phyloP scores from a whole-genome alignment of 2,113 vertebrate species.

The Channa maculata region DNA sequence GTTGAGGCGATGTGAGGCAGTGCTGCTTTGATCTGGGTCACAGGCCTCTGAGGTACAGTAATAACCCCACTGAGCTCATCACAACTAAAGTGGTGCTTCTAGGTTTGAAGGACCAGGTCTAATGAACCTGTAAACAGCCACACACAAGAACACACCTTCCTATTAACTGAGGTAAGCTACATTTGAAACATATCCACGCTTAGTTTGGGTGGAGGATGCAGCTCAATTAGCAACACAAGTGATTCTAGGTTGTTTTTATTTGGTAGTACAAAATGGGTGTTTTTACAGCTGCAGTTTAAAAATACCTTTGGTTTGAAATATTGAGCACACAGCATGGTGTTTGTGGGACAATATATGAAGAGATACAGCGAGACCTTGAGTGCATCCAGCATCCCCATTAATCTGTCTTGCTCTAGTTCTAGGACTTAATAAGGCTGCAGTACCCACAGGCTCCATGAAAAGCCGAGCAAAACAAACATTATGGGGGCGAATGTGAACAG shows the following conservation, averaged over 20 bases:
- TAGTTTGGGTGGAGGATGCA: slow-evolving; percentile 38
- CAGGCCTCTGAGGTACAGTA: slow-evolving; percentile 72
- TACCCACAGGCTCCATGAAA: slow-evolving; percentile 24
- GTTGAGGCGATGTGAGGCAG: slow-evolving; percentile 55
- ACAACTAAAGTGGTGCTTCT: slow-evolving; percentile 74
- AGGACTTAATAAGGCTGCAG: slow-evolving; percentile 58
- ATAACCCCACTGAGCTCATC: slow-evolving; percentile 79
- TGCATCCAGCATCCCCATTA: slow-evolving; percentile 56
- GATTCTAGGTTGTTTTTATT: slow-evolving; percentile 51
- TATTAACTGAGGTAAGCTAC: slow-evolving; percentile 27
- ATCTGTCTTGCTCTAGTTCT: slow-evolving; percentile 67
- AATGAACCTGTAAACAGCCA: slow-evolving; percentile 71
- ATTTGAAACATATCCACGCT: slow-evolving; percentile 35
- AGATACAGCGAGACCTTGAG: slow-evolving; percentile 35
- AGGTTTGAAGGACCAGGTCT: slow-evolving; percentile 55
- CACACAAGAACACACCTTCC: slow-evolving; percentile 46
- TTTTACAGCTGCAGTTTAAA: slow-evolving; percentile 56
- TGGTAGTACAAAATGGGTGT: slow-evolving; percentile 21
- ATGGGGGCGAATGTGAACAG: not conserved
- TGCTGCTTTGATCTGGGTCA: slow-evolving; percentile 80
- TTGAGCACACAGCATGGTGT: slow-evolving; percentile 39
- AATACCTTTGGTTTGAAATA: slow-evolving; percentile 52
- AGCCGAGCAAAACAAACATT: slow-evolving; percentile 18
- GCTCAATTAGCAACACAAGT: slow-evolving; percentile 47
- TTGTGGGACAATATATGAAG: slow-evolving; percentile 44